These are phyloP conservation scores for Macroteleia sp. DNA, from an alignment of 2,888 invertebrate species.

Conservation along the genomic window DNA sequence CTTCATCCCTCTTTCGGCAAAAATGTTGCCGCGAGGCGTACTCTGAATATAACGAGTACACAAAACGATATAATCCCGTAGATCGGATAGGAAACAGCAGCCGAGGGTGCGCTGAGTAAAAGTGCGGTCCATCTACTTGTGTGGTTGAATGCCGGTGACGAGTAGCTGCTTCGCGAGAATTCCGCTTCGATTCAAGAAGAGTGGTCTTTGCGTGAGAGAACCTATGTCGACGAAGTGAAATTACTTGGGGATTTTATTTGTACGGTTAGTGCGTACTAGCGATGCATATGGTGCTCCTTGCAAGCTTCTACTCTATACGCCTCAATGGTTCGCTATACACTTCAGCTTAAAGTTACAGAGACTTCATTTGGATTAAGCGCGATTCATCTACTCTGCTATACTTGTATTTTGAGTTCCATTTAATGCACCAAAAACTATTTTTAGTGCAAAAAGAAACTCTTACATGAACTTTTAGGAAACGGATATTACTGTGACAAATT, in stretches of 20 bases:
- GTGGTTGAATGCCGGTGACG: conserved; percentile 29
- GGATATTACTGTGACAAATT: too few relatives aligned
- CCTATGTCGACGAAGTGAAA: conserved; percentile 19
- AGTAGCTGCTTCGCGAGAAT: conserved; percentile 72
- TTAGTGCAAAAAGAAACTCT: too few relatives aligned
- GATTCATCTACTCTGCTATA: not conserved
- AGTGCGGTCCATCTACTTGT: conserved; percentile 22
- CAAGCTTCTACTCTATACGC: not conserved
- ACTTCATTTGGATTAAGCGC: conserved; percentile 40
- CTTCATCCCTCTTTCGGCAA: conserved; percentile 61
- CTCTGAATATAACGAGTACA: conserved; percentile 46
- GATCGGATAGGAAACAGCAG: conserved; percentile 43
- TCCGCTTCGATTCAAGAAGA: conserved; percentile 67
- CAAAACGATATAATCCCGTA: conserved; percentile 49
- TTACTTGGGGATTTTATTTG: conserved; percentile 38
- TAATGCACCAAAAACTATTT: too few relatives aligned
- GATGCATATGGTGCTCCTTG: conserved; percentile 21
- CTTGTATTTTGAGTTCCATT: not conserved
- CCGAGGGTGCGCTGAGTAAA: conserved; percentile 26
- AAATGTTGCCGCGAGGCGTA: conserved; percentile 61
- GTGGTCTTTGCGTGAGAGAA: conserved; percentile 17
- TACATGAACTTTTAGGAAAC: too few relatives aligned
- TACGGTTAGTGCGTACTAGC: conserved; percentile 12
- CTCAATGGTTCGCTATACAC: conserved; percentile 2
- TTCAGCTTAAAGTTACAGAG: conserved; percentile 6